phyloP scores from a whole-genome alignment of 2,888 invertebrate species.

The Exephanes ischioxanthus region DNA sequence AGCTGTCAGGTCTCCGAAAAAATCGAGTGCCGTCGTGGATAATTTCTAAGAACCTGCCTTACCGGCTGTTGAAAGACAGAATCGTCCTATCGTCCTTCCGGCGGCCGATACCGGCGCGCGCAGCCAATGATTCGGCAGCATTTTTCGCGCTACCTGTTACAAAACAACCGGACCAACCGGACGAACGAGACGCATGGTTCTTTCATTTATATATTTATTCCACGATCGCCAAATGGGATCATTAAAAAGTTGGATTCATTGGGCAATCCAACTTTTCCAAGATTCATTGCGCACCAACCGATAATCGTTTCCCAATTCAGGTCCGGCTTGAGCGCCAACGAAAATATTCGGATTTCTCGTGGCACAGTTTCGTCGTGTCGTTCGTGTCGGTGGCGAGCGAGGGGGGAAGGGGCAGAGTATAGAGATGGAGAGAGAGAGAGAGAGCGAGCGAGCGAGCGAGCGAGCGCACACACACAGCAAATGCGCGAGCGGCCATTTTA shows the following conservation, averaged over 20 bases:
- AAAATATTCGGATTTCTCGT: slow-evolving; percentile 29
- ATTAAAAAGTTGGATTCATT: too few species aligned
- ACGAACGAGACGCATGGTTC: slow-evolving; percentile 75
- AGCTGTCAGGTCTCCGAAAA: not conserved
- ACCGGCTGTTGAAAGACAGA: not conserved
- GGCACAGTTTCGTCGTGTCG: slow-evolving; percentile 25
- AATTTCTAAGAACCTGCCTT: not conserved
- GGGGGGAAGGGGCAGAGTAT: slow-evolving; percentile 51
- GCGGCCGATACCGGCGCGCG: too few species aligned
- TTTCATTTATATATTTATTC: slow-evolving; percentile 55
- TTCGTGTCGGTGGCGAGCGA: slow-evolving; percentile 57
- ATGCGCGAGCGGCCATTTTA: slow-evolving; percentile 80
- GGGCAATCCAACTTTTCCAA: slow-evolving; percentile 27
- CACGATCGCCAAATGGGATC: not conserved
- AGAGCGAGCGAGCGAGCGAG: too few species aligned
- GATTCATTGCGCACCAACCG: slow-evolving; percentile 19
- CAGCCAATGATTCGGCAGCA: slow-evolving; percentile 9
- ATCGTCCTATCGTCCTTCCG: too few species aligned
- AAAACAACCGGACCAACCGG: slow-evolving; percentile 76
- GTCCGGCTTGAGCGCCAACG: not conserved
- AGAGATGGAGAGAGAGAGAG: slow-evolving; percentile 56
- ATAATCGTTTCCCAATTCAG: not conserved
- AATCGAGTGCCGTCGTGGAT: not conserved
- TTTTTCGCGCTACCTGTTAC: slow-evolving; percentile 79
- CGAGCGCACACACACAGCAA: slow-evolving; percentile 46